Conservation (phyloP, 1,140 invertebrate genomes). For the Cydia splendana region DNA sequence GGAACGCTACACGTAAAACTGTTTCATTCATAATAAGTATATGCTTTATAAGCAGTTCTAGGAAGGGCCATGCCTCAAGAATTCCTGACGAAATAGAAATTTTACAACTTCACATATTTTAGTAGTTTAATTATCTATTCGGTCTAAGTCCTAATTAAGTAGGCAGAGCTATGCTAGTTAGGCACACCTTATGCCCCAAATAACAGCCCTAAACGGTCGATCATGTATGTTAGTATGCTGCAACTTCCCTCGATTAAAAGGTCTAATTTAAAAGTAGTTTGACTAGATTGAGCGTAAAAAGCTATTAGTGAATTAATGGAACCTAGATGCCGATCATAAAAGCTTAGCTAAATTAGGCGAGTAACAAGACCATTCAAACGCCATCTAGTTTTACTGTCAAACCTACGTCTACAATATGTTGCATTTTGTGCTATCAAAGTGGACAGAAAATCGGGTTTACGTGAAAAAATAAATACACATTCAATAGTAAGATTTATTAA, state of each 20-base stretch:
- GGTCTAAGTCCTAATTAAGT: not conserved
- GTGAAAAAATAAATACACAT: not conserved
- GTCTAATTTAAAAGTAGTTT: conserved; percentile 19
- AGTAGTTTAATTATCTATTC: not conserved
- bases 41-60: too few species aligned
- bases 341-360: not conserved
- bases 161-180: not conserved
- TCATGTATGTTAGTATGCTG: conserved; percentile 3
- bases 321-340: not conserved
- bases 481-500: conserved; percentile 29
- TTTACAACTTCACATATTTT: too few species aligned
- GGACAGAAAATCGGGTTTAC: not conserved
- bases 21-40: too few species aligned
- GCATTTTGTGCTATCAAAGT: too few species aligned
- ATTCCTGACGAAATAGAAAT: too few species aligned
- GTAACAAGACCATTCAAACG: too few species aligned
- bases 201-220: conserved; percentile 7
- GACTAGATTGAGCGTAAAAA: conserved; percentile 4
- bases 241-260: conserved; percentile 22
- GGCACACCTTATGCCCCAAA: conserved; percentile 19
- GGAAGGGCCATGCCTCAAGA: too few species aligned
- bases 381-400: too few species aligned
- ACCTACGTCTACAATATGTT: too few species aligned
- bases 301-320: not conserved
- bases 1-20: too few species aligned